Base-by-base conservation (phyloP, 2,113 vertebrate genomes). In the Carassius carassius region DNA sequence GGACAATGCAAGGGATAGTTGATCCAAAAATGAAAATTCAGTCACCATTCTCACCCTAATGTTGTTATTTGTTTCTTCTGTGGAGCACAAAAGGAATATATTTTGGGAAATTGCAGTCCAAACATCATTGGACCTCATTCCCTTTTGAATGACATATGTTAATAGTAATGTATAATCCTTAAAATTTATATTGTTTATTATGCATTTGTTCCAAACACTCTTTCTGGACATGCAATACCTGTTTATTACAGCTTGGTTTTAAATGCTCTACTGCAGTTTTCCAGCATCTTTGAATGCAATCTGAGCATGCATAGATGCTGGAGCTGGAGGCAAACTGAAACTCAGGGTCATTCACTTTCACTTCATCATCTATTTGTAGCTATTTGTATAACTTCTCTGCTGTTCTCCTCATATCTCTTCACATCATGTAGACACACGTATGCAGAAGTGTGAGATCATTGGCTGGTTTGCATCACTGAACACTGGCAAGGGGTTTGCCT, bases 381-480 rank as follows among this genome's bases (percentile, higher is more conserved):
- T 70, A n/a, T 41, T 37, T 70, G 4, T 21, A 44, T 41, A 44
- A 41, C 35, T n/a, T 44, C 35, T 72, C 2, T 1, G 10, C 35
- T 21, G 19, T 72, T 44, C 35, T 87, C 81, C 44, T 69, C 70
- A 62, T 70, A 82, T 84, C 62, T 87, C 60, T 87, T 87, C 35
- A 44, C 3, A 76, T 58, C 49, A 82, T 63, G 89, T 87, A 5
- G 86, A 72, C 25, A 49, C 47, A 60, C 17, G 7, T 69, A 23
- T 77, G 54, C 11, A 83, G 77, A 79, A 82, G 87, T 88, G 86
- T 89, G 89, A 90, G 58, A 86, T 86, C 92, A 88, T 88, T 90
- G 88, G 90, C 90, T 91, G 92, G 92, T 92, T 89, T 92, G 89
- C 90, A 89, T 92, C 90, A 89, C 86, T 91, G 90, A 92, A 88